Evolutionary conservation across 2,113 vertebrate species (phyloP), one percentile per base, ranked within the genome.

Genomic region (Lycaon pictus): DNA sequence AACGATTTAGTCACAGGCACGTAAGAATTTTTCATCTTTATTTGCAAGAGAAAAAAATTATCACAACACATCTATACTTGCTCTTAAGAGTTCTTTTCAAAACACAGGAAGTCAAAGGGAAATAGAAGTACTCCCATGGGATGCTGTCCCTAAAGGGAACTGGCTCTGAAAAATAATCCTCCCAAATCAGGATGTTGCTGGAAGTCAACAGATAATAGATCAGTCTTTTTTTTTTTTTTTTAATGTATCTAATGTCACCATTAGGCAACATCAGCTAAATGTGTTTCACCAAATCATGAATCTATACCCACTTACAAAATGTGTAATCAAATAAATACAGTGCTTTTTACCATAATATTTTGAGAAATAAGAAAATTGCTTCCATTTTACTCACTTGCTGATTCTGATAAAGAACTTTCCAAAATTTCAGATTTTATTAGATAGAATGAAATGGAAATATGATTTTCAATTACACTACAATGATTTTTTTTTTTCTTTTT

Each of bases 71-170:
- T 11, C 88, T 63, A 23, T 8, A 48, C 56, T 93, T 58, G 79
- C 22, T 63, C 84, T 72, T 79, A 81, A 82, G 93, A 62, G 80
- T n/a, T 71, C 67, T 90, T 86, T 15, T 83, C 84, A 96, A 87
- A 69, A 67, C 85, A 97, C 85, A 88, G 96, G 96, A 98, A 96
- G 56, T 67, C 60, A 89, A 86, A 77, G 67, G 95, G 90, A 97
- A 96, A 85, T 55, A 74, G 81, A 92, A 35, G 6, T 6, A 29
- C 43, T 74, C 94, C 90, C 94, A 74, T 77, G 96, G 96, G 97
- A 95, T 88, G 83, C 69, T 81, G 89, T 60, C 58, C 95, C 92
- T 76, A 88, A 93, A 96, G 93, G 87, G 88, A 88, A 71, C 43
- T 71, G 60, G 37, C 88, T 88, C 71, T 69, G 55, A 79, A 88